A percentile compares a stretch with the other conserved stretches of the same genome.
phyloP scores from a whole-genome alignment of 2,888 invertebrate genomes.

The Theristus sp. region DNA sequence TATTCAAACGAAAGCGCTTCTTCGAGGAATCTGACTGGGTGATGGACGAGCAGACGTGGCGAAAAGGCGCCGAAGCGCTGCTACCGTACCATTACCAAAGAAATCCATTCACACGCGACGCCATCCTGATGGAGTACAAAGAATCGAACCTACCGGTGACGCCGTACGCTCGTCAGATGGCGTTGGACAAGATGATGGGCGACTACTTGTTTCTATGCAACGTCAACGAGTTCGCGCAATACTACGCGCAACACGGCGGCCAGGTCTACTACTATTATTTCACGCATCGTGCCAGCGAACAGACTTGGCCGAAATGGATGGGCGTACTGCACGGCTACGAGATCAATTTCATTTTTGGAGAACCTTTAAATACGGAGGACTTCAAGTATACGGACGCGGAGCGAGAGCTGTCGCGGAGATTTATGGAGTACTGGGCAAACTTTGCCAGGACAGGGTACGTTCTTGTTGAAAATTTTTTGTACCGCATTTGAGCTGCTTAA shows the following conservation, averaged over 20 bases:
- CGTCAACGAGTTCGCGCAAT: slow-evolving; percentile 73
- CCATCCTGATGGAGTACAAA: slow-evolving; percentile 77
- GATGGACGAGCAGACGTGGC: slow-evolving; percentile 19
- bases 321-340: slow-evolving; percentile 89
- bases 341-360: slow-evolving; percentile 82
- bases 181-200: slow-evolving; percentile 74
- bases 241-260: slow-evolving; percentile 68
- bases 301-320: slow-evolving; percentile 84
- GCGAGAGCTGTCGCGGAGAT: slow-evolving; percentile 57
- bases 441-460: slow-evolving; percentile 85
- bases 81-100: slow-evolving; percentile 19
- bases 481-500: no score
- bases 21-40: slow-evolving; percentile 24
- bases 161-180: slow-evolving; percentile 52
- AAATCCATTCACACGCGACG: slow-evolving; percentile 47
- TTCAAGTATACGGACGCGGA: slow-evolving; percentile 58
- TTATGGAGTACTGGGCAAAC: slow-evolving; percentile 89
- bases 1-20: slow-evolving; percentile 44
- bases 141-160: slow-evolving; percentile 74
- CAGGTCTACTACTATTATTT: slow-evolving; percentile 40
- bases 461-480: no score
- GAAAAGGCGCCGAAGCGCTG: slow-evolving; percentile 17
- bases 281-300: slow-evolving; percentile 47
- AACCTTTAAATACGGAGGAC: slow-evolving; percentile 62
- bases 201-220: slow-evolving; percentile 85